Base-by-base conservation (phyloP, 1,140 invertebrate genomes). In the Drosophila novamexicana region DNA sequence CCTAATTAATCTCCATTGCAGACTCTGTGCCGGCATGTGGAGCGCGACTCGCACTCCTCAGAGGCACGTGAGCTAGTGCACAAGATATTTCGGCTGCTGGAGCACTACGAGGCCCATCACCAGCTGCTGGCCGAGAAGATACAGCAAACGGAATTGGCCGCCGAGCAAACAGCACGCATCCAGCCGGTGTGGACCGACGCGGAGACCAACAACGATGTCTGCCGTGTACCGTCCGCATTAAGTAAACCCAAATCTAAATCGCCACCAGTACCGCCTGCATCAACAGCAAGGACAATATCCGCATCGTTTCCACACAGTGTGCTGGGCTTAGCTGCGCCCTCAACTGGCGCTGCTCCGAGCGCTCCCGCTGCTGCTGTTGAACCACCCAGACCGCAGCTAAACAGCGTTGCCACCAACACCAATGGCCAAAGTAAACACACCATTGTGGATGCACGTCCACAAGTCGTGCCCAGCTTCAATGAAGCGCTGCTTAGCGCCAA, bases 81-180 rank as follows among this genome's bases (percentile, higher is more conserved):
- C 9, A 82, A 75, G 36, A 91, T 92, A n/a, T 80, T 81, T 42
- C 29, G 59, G 2, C 67, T 91, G 52, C 65, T 92, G 57, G 69
- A 90, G 18, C 82, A 88, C 47, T 90, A 88, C 22, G 89, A 92
- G 42, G 34, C 32, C 0, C 79, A 91, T 36, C 85, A 91, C 37
- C 63, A 67, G 16, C 40, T 63, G 50, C 59, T 92, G 1, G 34
- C 77, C 16, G 61, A 84, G 37, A 80, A 89, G 61, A 80, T 92
- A 8, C 69, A 80, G n/a, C 56, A 82, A 45, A 76, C 82, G 7
- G 90, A 83, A 8, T 6, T 63, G 14, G 76, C 84, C 0, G 84
- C 75, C 7, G 57, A 81, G 47, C 63, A 74, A 49, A 73, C 66
- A 14, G 64, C 71, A 2, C 75, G 57, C 52, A 73, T 86, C 2